These are phyloP conservation scores for Plecotus auritus DNA, from an alignment of 2,113 vertebrate genomes.

Conservation along the genomic window DNA sequence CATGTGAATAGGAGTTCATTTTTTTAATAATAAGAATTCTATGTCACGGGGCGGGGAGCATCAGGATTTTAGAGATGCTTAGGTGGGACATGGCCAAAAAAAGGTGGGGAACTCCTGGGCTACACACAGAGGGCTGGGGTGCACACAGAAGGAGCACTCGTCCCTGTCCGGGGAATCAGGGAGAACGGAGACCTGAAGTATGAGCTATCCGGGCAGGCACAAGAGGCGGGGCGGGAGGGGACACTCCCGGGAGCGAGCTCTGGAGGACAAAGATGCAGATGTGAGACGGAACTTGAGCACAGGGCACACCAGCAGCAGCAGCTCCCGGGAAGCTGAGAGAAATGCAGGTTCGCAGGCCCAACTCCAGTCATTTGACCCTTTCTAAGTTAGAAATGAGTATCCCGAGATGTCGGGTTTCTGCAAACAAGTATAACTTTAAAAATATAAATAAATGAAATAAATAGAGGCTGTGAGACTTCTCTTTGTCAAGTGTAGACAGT, in stretches of 20 bases:
- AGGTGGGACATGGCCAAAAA: no score
- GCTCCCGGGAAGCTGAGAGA: background rate
- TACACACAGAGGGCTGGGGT: background rate
- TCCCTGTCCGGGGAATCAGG: background rate
- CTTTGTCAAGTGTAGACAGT: background rate
- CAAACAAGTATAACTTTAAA: background rate
- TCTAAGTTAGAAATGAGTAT: background rate
- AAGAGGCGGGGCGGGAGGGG: background rate
- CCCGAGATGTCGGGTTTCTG: background rate
- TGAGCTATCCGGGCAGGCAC: background rate
- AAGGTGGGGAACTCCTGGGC: no score
- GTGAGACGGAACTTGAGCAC: background rate
- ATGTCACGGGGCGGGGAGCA: no score
- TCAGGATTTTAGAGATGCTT: no score
- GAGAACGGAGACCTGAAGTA: rapidly evolving
- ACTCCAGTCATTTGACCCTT: background rate
- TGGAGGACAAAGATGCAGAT: background rate
- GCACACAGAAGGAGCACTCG: rapidly evolving
- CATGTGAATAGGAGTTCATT: no score
- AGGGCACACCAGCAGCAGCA: background rate
- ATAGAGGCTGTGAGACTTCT: background rate
- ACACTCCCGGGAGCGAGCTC: background rate
- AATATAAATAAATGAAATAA: background rate
- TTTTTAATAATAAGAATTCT: no score
- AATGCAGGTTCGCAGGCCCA: background rate